phyloP scores from a whole-genome alignment of 2,797 vertebrate species.

The Macropodus opercularis region DNA sequence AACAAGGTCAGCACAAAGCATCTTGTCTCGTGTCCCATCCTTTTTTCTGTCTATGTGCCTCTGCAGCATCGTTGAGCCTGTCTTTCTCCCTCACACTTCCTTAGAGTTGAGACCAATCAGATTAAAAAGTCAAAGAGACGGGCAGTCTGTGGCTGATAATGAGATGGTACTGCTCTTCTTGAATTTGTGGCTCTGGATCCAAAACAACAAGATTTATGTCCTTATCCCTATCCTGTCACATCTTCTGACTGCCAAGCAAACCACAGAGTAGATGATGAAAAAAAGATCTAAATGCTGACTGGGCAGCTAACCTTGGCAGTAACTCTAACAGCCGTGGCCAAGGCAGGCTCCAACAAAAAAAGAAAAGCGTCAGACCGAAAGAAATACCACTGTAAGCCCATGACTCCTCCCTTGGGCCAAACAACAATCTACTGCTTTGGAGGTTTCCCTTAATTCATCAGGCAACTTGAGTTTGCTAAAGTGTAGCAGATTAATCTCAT shows the following conservation, averaged over 20 bases:
- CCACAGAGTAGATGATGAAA: constrained; percentile 30
- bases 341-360: constrained; percentile 28
- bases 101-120: constrained; percentile 30
- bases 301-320: constrained; percentile 50
- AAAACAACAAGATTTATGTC: constrained; percentile 47
- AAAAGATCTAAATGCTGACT: constrained; percentile 48
- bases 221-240: constrained; percentile 29
- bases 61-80: neutral
- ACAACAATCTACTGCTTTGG: constrained; percentile 46
- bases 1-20: constrained; percentile 4
- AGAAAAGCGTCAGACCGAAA: constrained; percentile 14
- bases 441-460: constrained; percentile 49
- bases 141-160: constrained; percentile 9
- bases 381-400: constrained; percentile 51
- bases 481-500: constrained; percentile 50
- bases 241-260: constrained; percentile 22
- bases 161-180: constrained; percentile 14
- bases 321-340: constrained; percentile 37
- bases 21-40: neutral
- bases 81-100: constrained; percentile 15
- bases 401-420: constrained; percentile 36
- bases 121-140: constrained; percentile 35
- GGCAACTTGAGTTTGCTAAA: constrained; percentile 43
- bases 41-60: neutral
- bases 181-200: constrained; percentile 15